Evolutionary conservation across 2,797 vertebrate species (phyloP).

Genomic region (Australoheros facetus): DNA sequence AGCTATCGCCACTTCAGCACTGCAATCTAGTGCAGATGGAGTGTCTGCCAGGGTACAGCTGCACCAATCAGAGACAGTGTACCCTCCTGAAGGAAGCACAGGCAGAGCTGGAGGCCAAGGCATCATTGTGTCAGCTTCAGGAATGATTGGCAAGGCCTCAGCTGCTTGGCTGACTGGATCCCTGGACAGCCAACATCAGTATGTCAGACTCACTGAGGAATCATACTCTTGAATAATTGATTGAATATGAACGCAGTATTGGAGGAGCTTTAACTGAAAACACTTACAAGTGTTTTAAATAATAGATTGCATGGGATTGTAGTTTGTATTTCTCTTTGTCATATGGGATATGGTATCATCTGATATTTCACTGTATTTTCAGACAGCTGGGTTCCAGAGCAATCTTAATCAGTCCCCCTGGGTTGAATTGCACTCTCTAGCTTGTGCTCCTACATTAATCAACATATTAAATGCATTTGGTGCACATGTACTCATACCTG

Average conservation of each 20-base stretch:
- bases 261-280: slow-evolving; percentile 78
- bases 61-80: slow-evolving; percentile 60
- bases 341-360: slow-evolving; percentile 54
- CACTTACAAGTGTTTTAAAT: slow-evolving; percentile 77
- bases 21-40: slow-evolving; percentile 73
- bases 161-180: slow-evolving; percentile 51
- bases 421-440: slow-evolving; percentile 9
- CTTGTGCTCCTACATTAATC: slow-evolving; percentile 15
- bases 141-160: slow-evolving; percentile 65
- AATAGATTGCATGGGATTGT: slow-evolving; percentile 75
- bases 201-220: slow-evolving; percentile 65
- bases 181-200: slow-evolving; percentile 52
- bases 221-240: slow-evolving; percentile 77
- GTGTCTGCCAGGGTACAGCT: slow-evolving; percentile 60
- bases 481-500: background rate
- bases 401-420: slow-evolving; percentile 29
- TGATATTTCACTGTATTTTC: slow-evolving; percentile 34
- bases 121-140: slow-evolving; percentile 50
- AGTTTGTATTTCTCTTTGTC: slow-evolving; percentile 73
- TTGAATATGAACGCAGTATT: slow-evolving; percentile 73
- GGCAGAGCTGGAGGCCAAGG: slow-evolving; percentile 38
- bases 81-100: slow-evolving; percentile 55
- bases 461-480: slow-evolving; percentile 19
- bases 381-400: slow-evolving; percentile 38
- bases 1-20: slow-evolving; percentile 71